phyloP scores from a whole-genome alignment of 2,888 invertebrate genomes.

The Drosophila engyochracea region DNA sequence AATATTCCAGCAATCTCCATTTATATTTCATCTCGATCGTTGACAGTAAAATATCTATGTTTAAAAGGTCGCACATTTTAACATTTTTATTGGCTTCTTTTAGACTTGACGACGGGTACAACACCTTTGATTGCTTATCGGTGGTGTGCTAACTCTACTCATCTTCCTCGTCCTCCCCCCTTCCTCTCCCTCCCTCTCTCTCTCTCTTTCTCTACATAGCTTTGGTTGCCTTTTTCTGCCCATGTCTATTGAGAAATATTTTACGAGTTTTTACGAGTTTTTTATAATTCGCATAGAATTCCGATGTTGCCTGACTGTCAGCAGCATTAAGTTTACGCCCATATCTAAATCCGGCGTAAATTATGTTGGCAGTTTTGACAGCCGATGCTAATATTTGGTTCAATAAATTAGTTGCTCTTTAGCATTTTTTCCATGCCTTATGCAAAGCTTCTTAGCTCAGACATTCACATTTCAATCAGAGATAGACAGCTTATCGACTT shows the following conservation, averaged over 20 bases:
- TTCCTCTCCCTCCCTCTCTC: background rate
- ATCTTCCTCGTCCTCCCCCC: too few species aligned
- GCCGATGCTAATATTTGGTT: conserved; percentile 55
- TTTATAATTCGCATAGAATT: conserved; percentile 22
- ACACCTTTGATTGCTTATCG: conserved; percentile 53
- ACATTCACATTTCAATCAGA: background rate
- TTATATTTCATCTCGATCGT: conserved; percentile 1
- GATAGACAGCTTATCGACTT: conserved; percentile 27
- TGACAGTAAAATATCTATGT: background rate
- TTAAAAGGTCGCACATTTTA: conserved; percentile 45
- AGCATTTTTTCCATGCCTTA: conserved; percentile 50
- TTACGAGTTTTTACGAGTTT: conserved; percentile 33
- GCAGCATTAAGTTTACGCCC: conserved; percentile 49
- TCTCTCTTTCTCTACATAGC: background rate
- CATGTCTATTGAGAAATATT: conserved; percentile 57
- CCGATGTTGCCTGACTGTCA: conserved; percentile 18
- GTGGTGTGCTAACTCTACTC: conserved; percentile 31
- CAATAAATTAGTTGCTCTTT: conserved; percentile 67
- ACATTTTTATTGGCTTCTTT: conserved; percentile 50
- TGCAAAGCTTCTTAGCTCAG: conserved; percentile 54
- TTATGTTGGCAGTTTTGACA: conserved; percentile 51
- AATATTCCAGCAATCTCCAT: background rate
- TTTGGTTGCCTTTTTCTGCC: background rate
- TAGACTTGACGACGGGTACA: conserved; percentile 31
- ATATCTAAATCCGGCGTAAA: conserved; percentile 16